These are phyloP conservation scores for Torymus tubicola DNA, from an alignment of 2,888 invertebrate genomes.

Conservation along the genomic window DNA sequence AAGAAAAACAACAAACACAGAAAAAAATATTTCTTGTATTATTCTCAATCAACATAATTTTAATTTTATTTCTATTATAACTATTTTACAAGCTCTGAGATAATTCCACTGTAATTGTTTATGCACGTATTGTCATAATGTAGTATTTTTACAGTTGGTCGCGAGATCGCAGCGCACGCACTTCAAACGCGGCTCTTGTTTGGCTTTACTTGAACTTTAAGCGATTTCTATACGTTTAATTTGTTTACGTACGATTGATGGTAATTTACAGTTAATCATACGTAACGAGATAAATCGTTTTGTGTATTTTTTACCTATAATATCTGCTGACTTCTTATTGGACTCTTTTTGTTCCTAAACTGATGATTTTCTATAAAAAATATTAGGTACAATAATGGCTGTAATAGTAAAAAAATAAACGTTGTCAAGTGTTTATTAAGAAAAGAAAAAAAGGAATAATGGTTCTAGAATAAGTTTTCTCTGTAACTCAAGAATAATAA, in stretches of 20 bases:
- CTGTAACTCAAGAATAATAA: no score
- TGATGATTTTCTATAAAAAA: no score
- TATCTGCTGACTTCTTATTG: not conserved
- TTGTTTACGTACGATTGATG: not conserved
- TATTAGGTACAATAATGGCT: no score
- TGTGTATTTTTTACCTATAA: not conserved
- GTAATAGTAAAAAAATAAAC: no score
- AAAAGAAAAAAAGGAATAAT: no score
- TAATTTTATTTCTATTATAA: no score
- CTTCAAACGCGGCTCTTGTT: slow-evolving; percentile 75
- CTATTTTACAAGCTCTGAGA: not conserved
- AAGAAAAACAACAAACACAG: no score
- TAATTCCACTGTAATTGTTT: not conserved
- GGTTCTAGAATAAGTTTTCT: no score
- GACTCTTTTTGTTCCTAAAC: no score
- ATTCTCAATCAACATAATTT: no score
- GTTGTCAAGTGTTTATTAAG: no score
- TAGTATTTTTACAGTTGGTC: slow-evolving; percentile 78
- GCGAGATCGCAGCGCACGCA: slow-evolving; percentile 75
- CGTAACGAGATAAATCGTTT: not conserved
- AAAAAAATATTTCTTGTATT: no score
- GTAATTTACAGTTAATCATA: not conserved
- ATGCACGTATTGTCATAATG: slow-evolving; percentile 74
- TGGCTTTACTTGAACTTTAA: slow-evolving; percentile 75
- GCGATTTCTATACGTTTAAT: slow-evolving; percentile 64